Evolutionary conservation across 37 sponge, comb jelly and placozoan genomes (phyloP), one percentile per base, ranked within the genome.

Genomic region (Spongilla lacustris): DNA sequence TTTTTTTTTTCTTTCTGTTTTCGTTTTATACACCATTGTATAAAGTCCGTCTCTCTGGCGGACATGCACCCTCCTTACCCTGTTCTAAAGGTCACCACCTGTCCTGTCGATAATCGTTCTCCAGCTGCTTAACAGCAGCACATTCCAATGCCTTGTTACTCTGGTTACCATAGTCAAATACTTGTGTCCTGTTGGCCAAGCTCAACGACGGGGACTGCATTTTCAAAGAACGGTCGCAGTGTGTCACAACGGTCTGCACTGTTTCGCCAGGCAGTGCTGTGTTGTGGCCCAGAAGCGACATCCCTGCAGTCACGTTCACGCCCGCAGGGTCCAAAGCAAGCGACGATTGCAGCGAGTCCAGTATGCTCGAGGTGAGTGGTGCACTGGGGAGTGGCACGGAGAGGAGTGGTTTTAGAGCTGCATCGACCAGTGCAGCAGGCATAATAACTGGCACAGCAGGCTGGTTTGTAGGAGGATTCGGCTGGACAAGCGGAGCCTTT

Each of bases 121-220:
- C 83, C 30, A 76, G 76, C 21, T 89, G 84, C 29, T 73, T 21
- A 21, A 35, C 75, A 69, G 91, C 91, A 14, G 36, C 74, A 21
- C 67, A 19, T 75, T 91, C 83, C 36, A 91, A 28, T 0, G 24
- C 84, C 67, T 77, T 83, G 69, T 82, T 91, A 27, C 87, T 86
- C 74, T 58, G 83, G 34, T 86, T 91, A 73, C 84, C 87, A 77
- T 91, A 91, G 35, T 91, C 87, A 86, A 83, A 91, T 22, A 83
- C 77, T 69, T 91, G 86, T 8, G 79, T 79, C 19, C 41, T 26
- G 26, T 10, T 31, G 46, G 25, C 25, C 31, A 69, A 12, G 41
- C 25, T 38, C 29, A 66, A 66, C 2, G 79, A 38, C 2, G 36
- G 77, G 23, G 77, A 11, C 23, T 74, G 75, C 41, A 33, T 29